A percentile compares a stretch with the other conserved stretches of the same genome.
Evolutionary conservation across 2,888 invertebrate genomes (phyloP).

Genomic region (Caenorhabditis afra): DNA sequence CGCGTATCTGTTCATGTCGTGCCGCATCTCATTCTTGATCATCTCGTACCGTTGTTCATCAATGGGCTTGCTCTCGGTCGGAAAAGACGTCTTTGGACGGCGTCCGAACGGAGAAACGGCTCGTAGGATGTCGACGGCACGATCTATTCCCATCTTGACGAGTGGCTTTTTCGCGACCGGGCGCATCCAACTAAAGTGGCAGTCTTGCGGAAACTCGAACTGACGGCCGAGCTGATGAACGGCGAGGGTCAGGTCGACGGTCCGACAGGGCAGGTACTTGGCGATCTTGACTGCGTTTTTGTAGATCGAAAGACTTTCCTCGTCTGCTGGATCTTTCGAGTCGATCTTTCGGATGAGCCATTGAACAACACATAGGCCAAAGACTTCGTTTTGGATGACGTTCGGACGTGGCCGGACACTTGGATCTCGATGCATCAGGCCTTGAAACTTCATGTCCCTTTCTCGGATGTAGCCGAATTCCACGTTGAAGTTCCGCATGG

Average conservation of each 20-base stretch:
- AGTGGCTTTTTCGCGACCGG: slow-evolving; percentile 18
- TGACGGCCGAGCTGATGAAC: slow-evolving; percentile 37
- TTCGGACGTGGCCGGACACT: slow-evolving; percentile 22
- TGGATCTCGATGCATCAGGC: slow-evolving; percentile 31
- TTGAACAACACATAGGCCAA: slow-evolving; percentile 31
- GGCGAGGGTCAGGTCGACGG: slow-evolving; percentile 24
- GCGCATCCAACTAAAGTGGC: slow-evolving; percentile 37
- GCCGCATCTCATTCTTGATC: slow-evolving; percentile 4
- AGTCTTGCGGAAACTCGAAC: slow-evolving; percentile 28
- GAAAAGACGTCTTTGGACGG: slow-evolving; percentile 5
- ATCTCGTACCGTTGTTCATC: not conserved
- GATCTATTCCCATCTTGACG: slow-evolving; percentile 1
- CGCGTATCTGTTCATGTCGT: slow-evolving; percentile 30
- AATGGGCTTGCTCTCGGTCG: not conserved
- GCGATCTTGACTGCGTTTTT: slow-evolving; percentile 32
- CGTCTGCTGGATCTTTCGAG: slow-evolving; percentile 14
- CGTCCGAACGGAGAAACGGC: slow-evolving; percentile 60
- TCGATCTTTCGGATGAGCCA: slow-evolving; percentile 40
- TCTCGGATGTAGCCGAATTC: slow-evolving; percentile 35
- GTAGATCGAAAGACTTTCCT: slow-evolving; percentile 20
- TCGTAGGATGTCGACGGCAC: slow-evolving; percentile 31
- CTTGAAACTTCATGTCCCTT: slow-evolving; percentile 21
- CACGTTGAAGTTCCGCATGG: slow-evolving; percentile 35
- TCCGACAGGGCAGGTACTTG: slow-evolving; percentile 24
- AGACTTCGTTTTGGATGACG: slow-evolving; percentile 43